A percentile compares a stretch with the other conserved stretches of the same genome.
phyloP scores from a whole-genome alignment of 2,888 invertebrate genomes.

The Hylaea fasciaria region DNA sequence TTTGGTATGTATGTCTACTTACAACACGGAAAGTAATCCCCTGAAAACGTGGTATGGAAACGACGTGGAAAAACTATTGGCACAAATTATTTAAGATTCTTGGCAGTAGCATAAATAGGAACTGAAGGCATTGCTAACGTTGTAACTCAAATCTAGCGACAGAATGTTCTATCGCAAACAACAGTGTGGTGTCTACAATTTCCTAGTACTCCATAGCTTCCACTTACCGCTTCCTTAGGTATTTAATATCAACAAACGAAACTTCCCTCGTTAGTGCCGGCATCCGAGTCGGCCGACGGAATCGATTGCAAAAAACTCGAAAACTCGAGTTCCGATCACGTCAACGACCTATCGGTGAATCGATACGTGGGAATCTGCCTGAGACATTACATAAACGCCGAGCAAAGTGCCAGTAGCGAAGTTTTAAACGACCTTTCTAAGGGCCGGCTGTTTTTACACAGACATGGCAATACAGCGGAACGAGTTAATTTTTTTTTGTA shows the following conservation, averaged over 20 bases:
- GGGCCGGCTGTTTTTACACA: background rate
- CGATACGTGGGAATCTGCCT: slow-evolving; percentile 72
- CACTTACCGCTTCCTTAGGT: slow-evolving; percentile 12
- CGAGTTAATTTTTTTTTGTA: too few species aligned
- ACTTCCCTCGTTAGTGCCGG: slow-evolving; percentile 65
- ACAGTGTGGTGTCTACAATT: background rate
- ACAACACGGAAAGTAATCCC: too few species aligned
- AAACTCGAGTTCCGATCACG: slow-evolving; percentile 69
- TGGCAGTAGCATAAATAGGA: too few species aligned
- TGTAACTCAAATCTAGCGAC: too few species aligned
- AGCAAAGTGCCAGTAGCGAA: background rate
- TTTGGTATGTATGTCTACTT: too few species aligned
- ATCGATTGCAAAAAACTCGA: slow-evolving; percentile 68
- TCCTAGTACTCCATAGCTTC: slow-evolving; percentile 10
- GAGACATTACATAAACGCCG: background rate
- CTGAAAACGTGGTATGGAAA: too few species aligned
- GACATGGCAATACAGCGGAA: too few species aligned
- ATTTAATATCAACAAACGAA: slow-evolving; percentile 41
- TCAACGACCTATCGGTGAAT: slow-evolving; percentile 67
- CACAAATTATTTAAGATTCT: too few species aligned
- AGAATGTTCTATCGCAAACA: background rate
- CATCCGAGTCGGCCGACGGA: slow-evolving; percentile 58
- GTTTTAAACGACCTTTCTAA: background rate
- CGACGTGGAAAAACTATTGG: too few species aligned
- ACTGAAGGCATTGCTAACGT: too few species aligned